Base-by-base conservation (phyloP, 2,888 invertebrate species). In the Endotricha flammealis region DNA sequence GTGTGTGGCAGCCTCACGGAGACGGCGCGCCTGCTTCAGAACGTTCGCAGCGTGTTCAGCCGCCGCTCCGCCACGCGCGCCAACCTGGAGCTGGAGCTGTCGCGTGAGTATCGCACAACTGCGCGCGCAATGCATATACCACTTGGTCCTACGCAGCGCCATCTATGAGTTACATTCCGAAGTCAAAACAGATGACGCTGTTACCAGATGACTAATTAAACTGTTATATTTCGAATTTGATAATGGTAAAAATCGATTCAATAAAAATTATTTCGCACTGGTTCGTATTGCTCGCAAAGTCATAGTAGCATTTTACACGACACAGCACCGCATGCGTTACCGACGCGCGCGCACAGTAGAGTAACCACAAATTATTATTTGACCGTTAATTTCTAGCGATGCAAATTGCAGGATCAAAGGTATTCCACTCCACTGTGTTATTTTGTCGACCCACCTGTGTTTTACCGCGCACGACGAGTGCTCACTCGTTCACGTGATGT, bases 21-120 rank as follows among this genome's bases (percentile, higher is more conserved):
- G 92, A 97, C 97, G 72, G 97, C 97, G 80, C 92, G 97, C 66
- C 91, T 98, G 77, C 92, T 98, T 88, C 94, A 95, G 89, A 96
- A 95, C 88, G 95, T 96, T 59, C 94, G 95, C 88, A 95, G 93
- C 89, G 96, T 96, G 79, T 97, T 97, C 90, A 87, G 88, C 60
- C 92, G 95, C 56, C 90, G 93, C 74, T 91, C 94, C 50, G 88
- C 91, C 82, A 89, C 94, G 64, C 90, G 94, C 83, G 92, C 91
- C 81, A 91, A 91, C 87, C 90, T 92, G 87, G 96, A 96, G 82
- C 91, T 97, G 77, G 96, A 97, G 87, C 88, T 97, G 78, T 93
- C 95, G 74, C 96, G 96, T 96, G 92, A 96, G 95, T 95, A 90
- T 45, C 32, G 36, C 42, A 36, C 45, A 39, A 46, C 38, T 41